Base-by-base conservation (phyloP, 2,113 vertebrate species). In the Elanoides forficatus region DNA sequence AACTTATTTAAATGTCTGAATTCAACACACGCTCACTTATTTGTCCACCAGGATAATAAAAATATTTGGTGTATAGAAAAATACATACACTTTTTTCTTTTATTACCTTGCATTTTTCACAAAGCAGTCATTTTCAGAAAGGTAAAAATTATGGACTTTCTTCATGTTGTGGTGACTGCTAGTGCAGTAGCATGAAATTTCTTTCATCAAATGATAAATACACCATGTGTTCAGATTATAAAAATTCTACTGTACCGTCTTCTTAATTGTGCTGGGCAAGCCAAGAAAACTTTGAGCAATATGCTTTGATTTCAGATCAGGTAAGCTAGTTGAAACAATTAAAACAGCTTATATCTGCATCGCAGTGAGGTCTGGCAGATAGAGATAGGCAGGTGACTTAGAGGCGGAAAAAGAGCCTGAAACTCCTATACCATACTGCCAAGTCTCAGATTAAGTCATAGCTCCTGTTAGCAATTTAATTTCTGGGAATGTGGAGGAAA, bases 241-340 rank as follows among this genome's bases (percentile, higher is more conserved):
- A 79, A 87, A 62, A 29, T 9, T 62, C 19, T 34, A 15, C 23
- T 56, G 26, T 74, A 2, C n/a, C 23, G 12, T 58, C 20, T 59
- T 13, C 87, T 73, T 47, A 88, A 36, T 15, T 88, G 6, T 75
- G 10, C 25, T 87, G 26, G 36, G 22, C 10, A 87, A 93, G 38
- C 15, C 53, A 91, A 58, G 32, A 42, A 68, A 88, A 65, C 68
- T 23, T 34, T 42, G 40, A 85, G 25, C 9, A 71, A 38, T 60
- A 56, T 4, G 3, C 36, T 55, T 58, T 71, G 56, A 72, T 92
- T 89, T 91, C 83, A 67, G 32, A 52, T 83, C 23, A 30, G 26
- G 60, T 93, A 74, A 95, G 18, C 42, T 47, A 78, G 50, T 32
- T 5, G 13, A 86, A 93, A 81, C 38, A 67, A 84, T 82, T 96